Evolutionary conservation across 2,888 invertebrate genomes (phyloP).

Genomic region (Acrobasis consociella): DNA sequence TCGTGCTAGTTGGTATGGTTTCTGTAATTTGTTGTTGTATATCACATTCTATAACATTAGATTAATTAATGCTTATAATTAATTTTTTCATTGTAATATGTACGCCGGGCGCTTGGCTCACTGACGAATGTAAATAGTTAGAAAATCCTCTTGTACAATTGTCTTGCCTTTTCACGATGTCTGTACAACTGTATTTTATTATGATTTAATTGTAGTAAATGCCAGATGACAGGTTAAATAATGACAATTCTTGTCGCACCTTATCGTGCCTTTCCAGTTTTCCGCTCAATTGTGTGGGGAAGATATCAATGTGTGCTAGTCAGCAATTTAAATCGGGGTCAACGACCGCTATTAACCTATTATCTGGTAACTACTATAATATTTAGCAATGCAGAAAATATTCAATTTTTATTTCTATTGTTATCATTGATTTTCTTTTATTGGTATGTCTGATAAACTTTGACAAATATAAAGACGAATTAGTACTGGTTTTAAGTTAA

Average conservation of each 20-base stretch:
- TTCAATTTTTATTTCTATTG: neutral
- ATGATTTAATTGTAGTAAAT: neutral
- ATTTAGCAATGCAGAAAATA: constrained; percentile 2
- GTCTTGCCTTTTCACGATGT: neutral
- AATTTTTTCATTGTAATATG: constrained; percentile 36
- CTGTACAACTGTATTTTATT: constrained; percentile 17
- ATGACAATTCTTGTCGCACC: no score
- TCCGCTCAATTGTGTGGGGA: no score
- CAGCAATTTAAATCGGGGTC: neutral
- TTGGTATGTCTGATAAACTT: neutral
- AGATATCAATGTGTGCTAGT: neutral
- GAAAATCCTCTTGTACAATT: constrained; percentile 11
- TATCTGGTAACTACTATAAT: neutral
- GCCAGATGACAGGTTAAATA: neutral
- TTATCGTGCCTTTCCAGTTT: no score
- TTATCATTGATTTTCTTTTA: neutral
- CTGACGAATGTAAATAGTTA: constrained; percentile 11
- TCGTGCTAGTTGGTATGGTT: constrained; percentile 49
- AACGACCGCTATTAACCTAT: neutral
- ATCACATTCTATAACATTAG: constrained; percentile 58
- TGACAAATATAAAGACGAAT: neutral
- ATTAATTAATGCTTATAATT: constrained; percentile 56
- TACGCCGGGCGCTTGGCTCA: constrained; percentile 2
- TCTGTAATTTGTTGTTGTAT: constrained; percentile 55
- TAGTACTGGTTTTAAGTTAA: neutral